Base-by-base conservation (phyloP, 2,113 vertebrate species). In the Ailurus styani region DNA sequence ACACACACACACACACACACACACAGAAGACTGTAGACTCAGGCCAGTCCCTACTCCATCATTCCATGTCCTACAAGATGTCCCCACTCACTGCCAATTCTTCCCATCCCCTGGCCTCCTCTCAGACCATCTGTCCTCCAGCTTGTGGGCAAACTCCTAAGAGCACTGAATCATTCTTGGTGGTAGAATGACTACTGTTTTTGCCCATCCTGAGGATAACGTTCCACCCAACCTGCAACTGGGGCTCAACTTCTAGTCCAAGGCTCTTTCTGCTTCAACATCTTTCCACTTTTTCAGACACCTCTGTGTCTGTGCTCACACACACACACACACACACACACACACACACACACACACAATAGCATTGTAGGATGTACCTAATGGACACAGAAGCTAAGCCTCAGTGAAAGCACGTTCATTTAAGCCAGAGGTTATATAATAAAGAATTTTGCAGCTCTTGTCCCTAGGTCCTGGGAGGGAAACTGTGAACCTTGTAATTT, bases 331-430 rank as follows among this genome's bases (percentile, higher is more conserved):
- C n/a, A 27, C 23, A 12, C 12, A n/a, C 40, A 60, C 70, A 25
- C 7, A 2, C 29, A 8, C n/a, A 27, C 23, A 12, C 12, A n/a
- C 40, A 60, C 70, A 25, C 7, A 2, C 29, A 8, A 5, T 1
- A 45, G 18, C 68, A 83, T 70, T 79, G n/a, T 42, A 52, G 25
- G 21, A n/a, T 45, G 78, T 10, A 72, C 21, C 2, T 17, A 42
- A 31, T 20, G 29, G 60, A 79, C 86, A 23, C 60, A 54, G 29
- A 90, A 79, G 50, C 45, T 18, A 86, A 45, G n/a, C 12, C 60
- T 79, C 52, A 34, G 55, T n/a, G 57, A 52, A 85, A 78, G 29
- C 37, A n/a, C 5, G 0, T 60, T 18, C n/a, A 37, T 60, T 66
- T 78, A 89, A 85, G 40, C 8, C 20, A 15, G 21, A 11, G 11